Evolutionary conservation across 2,797 vertebrate genomes (phyloP), one percentile per base, ranked within the genome.

Genomic region (Scleropages formosus): DNA sequence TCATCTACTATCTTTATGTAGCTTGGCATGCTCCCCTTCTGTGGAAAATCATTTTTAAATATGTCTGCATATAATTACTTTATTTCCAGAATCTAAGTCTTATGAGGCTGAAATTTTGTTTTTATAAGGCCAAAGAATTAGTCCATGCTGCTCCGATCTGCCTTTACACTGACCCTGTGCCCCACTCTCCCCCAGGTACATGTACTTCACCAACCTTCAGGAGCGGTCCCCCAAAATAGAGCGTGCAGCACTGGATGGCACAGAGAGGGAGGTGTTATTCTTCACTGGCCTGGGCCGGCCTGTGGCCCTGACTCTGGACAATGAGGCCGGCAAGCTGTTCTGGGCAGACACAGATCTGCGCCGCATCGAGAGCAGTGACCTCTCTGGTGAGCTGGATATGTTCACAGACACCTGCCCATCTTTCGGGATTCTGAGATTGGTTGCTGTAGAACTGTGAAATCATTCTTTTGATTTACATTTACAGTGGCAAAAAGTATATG

Each of bases 131-230:
- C n/a, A n/a, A 3, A 56, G 53, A 31, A 6, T 39, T 39, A 39
- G 31, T 39, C 39, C 2, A 24, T 22, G 65, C 12, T 11, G 15
- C 7, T 68, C 26, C 49, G 0, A 18, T 18, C 11, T 9, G 27
- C 15, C 49, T 53, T 47, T 24, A 22, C 22, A 1, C 8, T 59
- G 10, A 13, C 9, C 22, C 18, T 18, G 11, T 9, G 51, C 16
- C 27, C 10, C 53, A 11, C 3, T 20, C 26, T 16, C 22, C 44
- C 0, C 0, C 87, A 98, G 96, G 84, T 99, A 99, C 89, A 97
- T 99, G 97, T 99, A 98, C 91, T 99, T 98, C 90, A 98, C 96
- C 81, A 99, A 99, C 85, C 91, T 98, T 61, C 93, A 97, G 85
- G 97, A 99, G 68, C 93, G 96, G 16, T 96, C 95, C 0, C 94